Percentiles rank a stretch among this genome's conserved stretches.
Conservation (phyloP, 2,888 invertebrate genomes). For the Epiblema foenella region DNA sequence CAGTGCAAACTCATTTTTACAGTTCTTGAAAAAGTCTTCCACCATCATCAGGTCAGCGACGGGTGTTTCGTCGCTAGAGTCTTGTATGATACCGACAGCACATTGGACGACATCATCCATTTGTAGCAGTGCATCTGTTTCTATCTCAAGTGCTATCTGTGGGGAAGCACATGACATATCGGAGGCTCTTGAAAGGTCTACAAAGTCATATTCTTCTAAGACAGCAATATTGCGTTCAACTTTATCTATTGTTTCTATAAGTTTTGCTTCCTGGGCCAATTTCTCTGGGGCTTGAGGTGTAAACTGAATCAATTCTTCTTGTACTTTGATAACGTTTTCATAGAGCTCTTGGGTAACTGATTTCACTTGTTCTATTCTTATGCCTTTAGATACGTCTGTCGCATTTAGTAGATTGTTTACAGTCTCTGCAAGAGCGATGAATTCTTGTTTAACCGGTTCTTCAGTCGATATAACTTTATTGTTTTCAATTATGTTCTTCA, state of each 20-base stretch:
- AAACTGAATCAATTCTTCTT: constrained; percentile 70
- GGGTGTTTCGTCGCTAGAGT: constrained; percentile 58
- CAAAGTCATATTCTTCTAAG: constrained; percentile 70
- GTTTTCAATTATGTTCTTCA: constrained; percentile 61
- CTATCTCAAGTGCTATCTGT: constrained; percentile 61
- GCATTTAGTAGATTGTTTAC: constrained; percentile 63
- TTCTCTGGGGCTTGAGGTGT: constrained; percentile 56
- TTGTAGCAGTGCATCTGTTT: constrained; percentile 63
- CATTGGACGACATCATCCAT: constrained; percentile 66
- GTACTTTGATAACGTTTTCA: constrained; percentile 60
- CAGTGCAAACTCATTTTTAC: constrained; percentile 68
- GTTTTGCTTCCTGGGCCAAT: constrained; percentile 63
- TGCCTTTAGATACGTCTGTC: constrained; percentile 61
- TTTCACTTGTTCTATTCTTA: constrained; percentile 66
- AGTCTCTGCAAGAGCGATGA: constrained; percentile 56
- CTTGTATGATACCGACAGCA: constrained; percentile 64
- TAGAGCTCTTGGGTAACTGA: constrained; percentile 66
- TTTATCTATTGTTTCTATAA: constrained; percentile 68
- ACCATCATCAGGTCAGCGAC: constrained; percentile 63
- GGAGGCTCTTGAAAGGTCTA: constrained; percentile 66
- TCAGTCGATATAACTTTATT: constrained; percentile 49
- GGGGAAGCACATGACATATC: constrained; percentile 62
- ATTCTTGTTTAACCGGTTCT: constrained; percentile 49
- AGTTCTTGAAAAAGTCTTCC: constrained; percentile 68
- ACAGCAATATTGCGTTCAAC: constrained; percentile 71